These are phyloP conservation scores for Oryzias sinensis DNA, from an alignment of 2,797 vertebrate species.

Conservation along the genomic window DNA sequence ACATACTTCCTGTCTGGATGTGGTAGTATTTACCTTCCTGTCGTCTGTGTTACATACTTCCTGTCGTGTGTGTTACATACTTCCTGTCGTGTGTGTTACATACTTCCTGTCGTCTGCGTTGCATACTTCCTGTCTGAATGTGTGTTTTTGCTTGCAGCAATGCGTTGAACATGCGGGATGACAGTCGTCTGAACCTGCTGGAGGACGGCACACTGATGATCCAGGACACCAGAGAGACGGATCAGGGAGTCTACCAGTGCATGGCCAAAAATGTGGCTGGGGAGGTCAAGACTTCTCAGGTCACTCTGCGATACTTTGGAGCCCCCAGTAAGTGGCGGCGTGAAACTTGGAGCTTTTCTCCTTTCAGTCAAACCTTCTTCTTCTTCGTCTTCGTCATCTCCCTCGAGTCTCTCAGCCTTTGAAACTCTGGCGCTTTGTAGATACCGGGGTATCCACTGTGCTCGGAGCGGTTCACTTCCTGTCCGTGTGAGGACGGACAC, in stretches of 20 bases:
- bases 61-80: too few species aligned
- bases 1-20: too few species aligned
- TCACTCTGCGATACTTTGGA: conserved; percentile 93
- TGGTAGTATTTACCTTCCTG: too few species aligned
- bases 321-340: conserved; percentile 83
- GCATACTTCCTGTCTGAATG: background rate
- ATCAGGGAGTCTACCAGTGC: conserved; percentile 97
- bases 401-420: background rate
- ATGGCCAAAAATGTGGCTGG: conserved; percentile 98
- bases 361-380: background rate
- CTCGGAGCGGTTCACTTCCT: conserved; percentile 64
- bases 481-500: conserved; percentile 50
- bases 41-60: too few species aligned
- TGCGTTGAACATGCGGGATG: conserved; percentile 94
- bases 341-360: background rate
- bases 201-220: conserved; percentile 98
- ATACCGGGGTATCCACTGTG: conserved; percentile 17
- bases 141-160: conserved; percentile 77
- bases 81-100: too few species aligned
- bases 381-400: too few species aligned
- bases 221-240: conserved; percentile 92
- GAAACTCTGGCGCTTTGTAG: conserved; percentile 8
- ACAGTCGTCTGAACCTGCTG: conserved; percentile 92
- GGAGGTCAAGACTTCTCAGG: conserved; percentile 95
- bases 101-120: too few species aligned